These are phyloP conservation scores for Ammodytes marinus DNA, from an alignment of 2,113 vertebrate species.

Conservation along the genomic window DNA sequence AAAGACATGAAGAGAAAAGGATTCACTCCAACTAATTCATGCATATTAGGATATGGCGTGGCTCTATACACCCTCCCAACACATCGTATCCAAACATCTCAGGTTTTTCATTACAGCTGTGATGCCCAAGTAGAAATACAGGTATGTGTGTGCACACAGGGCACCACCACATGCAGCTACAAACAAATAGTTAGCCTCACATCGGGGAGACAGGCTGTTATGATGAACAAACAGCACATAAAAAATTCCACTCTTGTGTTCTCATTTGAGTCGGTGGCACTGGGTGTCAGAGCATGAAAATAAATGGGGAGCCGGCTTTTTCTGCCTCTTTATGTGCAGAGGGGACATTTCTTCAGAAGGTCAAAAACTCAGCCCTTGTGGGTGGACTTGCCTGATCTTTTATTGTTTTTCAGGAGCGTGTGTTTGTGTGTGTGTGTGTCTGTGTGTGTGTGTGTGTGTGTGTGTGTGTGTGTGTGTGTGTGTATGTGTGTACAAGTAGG, in stretches of 20 bases:
- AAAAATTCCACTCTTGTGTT: constrained; percentile 50
- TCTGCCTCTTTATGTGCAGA: constrained; percentile 40
- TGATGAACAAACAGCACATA: constrained; percentile 53
- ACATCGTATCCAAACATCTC: constrained; percentile 52
- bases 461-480: constrained; percentile 27
- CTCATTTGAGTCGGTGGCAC: constrained; percentile 22
- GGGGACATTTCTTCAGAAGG: constrained; percentile 62
- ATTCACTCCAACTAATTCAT: neutral
- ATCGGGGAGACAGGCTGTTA: constrained; percentile 15
- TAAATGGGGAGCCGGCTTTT: constrained; percentile 11
- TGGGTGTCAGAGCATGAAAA: constrained; percentile 20
- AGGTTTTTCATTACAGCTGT: neutral
- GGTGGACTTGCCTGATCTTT: constrained; percentile 53
- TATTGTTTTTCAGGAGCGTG: constrained; percentile 35
- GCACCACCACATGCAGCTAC: neutral
- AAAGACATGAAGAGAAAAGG: neutral
- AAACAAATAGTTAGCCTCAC: constrained; percentile 26
- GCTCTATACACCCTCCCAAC: neutral
- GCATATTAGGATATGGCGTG: neutral
- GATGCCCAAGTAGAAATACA: constrained; percentile 6
- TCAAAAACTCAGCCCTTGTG: constrained; percentile 47
- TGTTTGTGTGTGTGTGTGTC: constrained; percentile 19
- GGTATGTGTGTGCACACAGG: constrained; percentile 10
- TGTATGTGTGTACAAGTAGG: constrained; percentile 44
- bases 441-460: constrained; percentile 29